Conservation (phyloP, 2,113 vertebrate species). For the Oryzias curvinotus region DNA sequence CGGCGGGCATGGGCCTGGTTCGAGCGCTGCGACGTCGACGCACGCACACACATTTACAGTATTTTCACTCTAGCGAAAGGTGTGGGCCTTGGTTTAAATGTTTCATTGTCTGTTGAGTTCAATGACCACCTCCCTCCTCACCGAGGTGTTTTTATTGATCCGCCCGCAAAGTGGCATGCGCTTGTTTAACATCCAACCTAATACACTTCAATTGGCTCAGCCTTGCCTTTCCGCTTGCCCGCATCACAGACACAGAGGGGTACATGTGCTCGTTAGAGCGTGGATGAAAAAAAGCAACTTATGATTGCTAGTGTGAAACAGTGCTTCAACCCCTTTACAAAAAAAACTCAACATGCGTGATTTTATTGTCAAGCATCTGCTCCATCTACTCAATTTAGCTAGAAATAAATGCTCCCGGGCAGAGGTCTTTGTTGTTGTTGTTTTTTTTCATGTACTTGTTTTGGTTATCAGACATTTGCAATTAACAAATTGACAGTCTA, state of each 20-base stretch:
- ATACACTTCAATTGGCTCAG: conserved; percentile 47
- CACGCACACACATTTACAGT: background rate
- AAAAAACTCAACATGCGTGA: background rate
- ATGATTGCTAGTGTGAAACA: background rate
- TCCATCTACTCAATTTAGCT: conserved; percentile 53
- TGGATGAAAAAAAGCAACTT: background rate
- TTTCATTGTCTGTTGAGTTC: conserved; percentile 49
- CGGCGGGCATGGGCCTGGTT: conserved; percentile 1
- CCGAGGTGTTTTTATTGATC: conserved; percentile 61
- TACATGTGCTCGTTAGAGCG: background rate
- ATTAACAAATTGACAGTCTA: conserved; percentile 58
- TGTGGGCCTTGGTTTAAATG: conserved; percentile 26
- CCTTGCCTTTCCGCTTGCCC: conserved; percentile 22
- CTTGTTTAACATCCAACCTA: conserved; percentile 67
- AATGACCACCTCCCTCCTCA: conserved; percentile 26
- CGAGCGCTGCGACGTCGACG: conserved; percentile 32
- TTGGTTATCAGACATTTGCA: conserved; percentile 50
- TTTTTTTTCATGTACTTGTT: background rate
- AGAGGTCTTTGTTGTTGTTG: background rate
- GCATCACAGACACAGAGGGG: background rate
- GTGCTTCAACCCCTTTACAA: too few relatives aligned
- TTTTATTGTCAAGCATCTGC: background rate
- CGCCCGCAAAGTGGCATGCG: conserved; percentile 52
- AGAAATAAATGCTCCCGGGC: conserved; percentile 30
- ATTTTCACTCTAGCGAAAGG: conserved; percentile 17